These are phyloP conservation scores for Hybos culiciformis DNA, from an alignment of 2,888 invertebrate species.

Conservation along the genomic window DNA sequence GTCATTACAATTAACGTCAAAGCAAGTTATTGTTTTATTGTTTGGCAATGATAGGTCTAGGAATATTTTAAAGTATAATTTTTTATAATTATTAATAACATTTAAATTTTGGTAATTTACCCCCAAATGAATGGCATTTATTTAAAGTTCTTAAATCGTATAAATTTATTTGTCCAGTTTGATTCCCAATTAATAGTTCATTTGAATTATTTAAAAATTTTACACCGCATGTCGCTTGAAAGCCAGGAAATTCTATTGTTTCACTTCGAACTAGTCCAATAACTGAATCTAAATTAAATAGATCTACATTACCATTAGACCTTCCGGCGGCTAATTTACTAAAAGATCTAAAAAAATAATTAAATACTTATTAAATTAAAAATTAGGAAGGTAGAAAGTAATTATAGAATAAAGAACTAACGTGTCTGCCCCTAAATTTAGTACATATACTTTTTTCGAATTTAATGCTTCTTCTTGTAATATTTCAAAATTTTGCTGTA, in stretches of 20 bases:
- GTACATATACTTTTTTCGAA: no score
- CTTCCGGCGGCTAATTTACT: conserved; percentile 39
- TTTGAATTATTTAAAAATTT: conserved; percentile 28
- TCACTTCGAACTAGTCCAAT: conserved; percentile 22
- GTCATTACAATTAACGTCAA: conserved; percentile 60
- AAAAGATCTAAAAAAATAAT: conserved; percentile 18
- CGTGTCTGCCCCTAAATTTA: no score
- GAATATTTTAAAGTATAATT: conserved; percentile 22
- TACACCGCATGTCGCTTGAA: conserved; percentile 22
- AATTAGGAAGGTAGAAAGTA: no score
- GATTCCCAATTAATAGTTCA: conserved; percentile 23
- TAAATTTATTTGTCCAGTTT: conserved; percentile 23
- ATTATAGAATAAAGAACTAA: no score
- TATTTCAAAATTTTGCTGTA: no score
- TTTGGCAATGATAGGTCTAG: no score
- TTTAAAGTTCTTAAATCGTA: conserved; percentile 36
- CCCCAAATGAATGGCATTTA: conserved; percentile 37
- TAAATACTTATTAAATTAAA: no score
- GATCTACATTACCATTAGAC: conserved; percentile 37
- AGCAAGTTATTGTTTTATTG: conserved; percentile 50
- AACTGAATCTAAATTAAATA: conserved; percentile 38
- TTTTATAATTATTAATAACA: neutral
- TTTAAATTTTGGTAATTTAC: conserved; percentile 19
- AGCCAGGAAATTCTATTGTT: conserved; percentile 7
- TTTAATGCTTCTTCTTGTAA: no score